Base-by-base conservation (phyloP, 2,113 vertebrate species). In the Riparia riparia region DNA sequence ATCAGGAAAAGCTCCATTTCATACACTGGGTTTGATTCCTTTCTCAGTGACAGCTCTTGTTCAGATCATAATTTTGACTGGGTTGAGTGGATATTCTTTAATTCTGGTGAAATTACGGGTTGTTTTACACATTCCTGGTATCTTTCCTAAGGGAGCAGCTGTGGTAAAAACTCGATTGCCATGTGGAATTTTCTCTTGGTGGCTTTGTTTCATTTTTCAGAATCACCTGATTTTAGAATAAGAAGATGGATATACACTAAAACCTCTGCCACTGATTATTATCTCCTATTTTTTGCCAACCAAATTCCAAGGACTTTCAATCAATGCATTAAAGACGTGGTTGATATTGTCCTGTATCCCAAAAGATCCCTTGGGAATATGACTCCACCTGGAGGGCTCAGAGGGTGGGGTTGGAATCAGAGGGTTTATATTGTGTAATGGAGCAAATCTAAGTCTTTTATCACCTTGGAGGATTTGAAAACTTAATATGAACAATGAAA, bases 381-480 rank as follows among this genome's bases (percentile, higher is more conserved):
- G 12, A 64, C 37, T 47, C 12, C 76, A 22, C 22, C 7, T 2
- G 7, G 6, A 58, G 31, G 29, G 25, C 28, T 79, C 57, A 15
- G 53, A 66, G 11, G 13, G 16, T 8, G 41, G 15, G 9, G 26
- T 11, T 17, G 51, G 47, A 76, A 60, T 44, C 22, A 14, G 10
- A 10, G 12, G 4, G 24, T 77, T 86, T 16, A 0, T 25, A 0
- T 31, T 22, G 10, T 21, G 24, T 9, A 6, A 26, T 32, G 10
- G 20, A 56, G 26, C 21, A 86, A 85, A 65, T 72, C 3, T 6
- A 4, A 32, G 4, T 13, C 17, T 57, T 82, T 24, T 5, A 5
- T 63, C 49, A 24, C 0, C 1, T 49, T 47, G 58, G 29, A 22
- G 49, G 17, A 37, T 49, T 85, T 41, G 3, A 41, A 61, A 94